Conservation (phyloP, 2,888 invertebrate species). For the Podabrus alpinus region DNA sequence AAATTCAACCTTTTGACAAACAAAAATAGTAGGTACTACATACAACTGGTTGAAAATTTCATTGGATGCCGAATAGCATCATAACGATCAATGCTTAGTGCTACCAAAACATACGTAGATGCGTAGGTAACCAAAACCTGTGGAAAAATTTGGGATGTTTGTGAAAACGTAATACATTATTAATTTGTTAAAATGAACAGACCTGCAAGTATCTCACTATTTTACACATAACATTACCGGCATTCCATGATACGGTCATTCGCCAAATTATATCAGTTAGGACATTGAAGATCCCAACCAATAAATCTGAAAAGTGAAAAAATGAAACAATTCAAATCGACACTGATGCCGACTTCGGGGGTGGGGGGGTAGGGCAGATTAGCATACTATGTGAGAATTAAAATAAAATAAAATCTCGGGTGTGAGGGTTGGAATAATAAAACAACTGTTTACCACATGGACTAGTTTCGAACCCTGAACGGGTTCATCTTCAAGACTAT, state of each 20-base stretch:
- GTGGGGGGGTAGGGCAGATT: no score
- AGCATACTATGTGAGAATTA: no score
- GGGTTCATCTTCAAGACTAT: no score
- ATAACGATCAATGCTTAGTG: slow-evolving; percentile 87
- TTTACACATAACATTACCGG: slow-evolving; percentile 85
- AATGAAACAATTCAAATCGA: background rate
- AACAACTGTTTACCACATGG: no score
- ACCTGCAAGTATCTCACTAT: slow-evolving; percentile 79
- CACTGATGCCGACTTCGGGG: no score
- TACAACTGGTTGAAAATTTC: slow-evolving; percentile 92
- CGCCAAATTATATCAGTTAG: slow-evolving; percentile 86
- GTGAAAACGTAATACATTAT: background rate
- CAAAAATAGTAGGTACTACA: slow-evolving; percentile 64
- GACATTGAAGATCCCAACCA: slow-evolving; percentile 85
- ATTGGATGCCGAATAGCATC: slow-evolving; percentile 93
- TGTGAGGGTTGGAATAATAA: no score
- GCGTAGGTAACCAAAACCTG: slow-evolving; percentile 87
- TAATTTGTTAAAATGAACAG: slow-evolving; percentile 30
- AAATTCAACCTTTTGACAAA: background rate
- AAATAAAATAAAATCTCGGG: no score
- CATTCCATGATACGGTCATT: slow-evolving; percentile 83
- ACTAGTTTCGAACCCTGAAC: no score
- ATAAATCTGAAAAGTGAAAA: slow-evolving; percentile 69
- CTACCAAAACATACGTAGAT: slow-evolving; percentile 88
- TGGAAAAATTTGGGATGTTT: slow-evolving; percentile 36